phyloP scores from a whole-genome alignment of 2,797 vertebrate genomes.

The Sphenopsis melanotis region DNA sequence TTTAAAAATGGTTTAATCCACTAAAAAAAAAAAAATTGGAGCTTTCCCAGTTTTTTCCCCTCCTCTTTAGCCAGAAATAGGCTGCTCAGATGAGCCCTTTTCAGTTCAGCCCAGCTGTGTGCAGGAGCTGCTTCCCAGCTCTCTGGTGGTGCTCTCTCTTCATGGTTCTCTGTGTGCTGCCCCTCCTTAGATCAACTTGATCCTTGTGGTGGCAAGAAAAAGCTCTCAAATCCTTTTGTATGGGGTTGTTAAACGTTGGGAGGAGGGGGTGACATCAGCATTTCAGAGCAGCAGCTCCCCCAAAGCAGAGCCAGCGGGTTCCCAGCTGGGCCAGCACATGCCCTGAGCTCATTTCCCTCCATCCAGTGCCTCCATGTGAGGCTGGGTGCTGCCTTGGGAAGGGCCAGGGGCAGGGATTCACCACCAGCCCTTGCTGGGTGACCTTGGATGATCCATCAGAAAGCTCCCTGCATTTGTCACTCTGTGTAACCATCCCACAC shows the following conservation, averaged over 20 bases:
- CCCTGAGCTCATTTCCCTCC: not conserved
- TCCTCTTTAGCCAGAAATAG: not conserved
- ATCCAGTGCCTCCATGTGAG: accelerated
- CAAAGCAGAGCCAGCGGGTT: not conserved
- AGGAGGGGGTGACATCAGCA: not conserved
- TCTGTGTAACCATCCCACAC: not conserved
- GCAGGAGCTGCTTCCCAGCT: not conserved
- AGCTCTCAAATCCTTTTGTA: not conserved
- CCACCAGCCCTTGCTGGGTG: not conserved
- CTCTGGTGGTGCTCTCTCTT: accelerated
- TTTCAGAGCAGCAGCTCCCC: not conserved
- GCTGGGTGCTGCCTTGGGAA: not conserved
- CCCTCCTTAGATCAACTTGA: not conserved
- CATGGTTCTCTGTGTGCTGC: accelerated
- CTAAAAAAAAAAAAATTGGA: not conserved
- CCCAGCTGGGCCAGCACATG: not conserved
- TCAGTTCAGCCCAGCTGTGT: not conserved
- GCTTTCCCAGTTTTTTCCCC: not conserved
- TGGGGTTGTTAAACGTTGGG: accelerated
- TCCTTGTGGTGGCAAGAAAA: not conserved
- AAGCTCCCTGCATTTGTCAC: not conserved
- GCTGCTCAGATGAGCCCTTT: not conserved
- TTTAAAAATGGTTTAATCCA: not conserved
- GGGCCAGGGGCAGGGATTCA: not conserved
- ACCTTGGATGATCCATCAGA: not conserved